Evolutionary conservation across 2,113 vertebrate genomes (phyloP).

Genomic region (Neolamprologus variostigma): DNA sequence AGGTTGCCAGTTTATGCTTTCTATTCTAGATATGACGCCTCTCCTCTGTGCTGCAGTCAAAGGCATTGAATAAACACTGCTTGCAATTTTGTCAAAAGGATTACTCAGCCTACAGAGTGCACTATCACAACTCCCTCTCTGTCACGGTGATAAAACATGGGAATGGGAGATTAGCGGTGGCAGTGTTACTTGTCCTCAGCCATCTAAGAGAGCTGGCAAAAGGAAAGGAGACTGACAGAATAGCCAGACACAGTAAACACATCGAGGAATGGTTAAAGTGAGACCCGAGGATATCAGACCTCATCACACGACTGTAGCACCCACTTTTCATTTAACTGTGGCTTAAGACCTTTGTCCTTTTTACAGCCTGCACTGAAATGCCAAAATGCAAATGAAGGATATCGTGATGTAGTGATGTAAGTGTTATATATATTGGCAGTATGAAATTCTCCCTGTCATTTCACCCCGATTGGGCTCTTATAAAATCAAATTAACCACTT

Average conservation of each 20-base stretch:
- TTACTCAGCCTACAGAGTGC: slow-evolving; percentile 40
- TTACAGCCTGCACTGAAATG: not conserved
- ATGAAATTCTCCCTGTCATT: not conserved
- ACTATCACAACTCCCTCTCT: slow-evolving; percentile 48
- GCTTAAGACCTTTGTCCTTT: not conserved
- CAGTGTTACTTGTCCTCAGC: slow-evolving; percentile 33
- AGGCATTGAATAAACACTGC: slow-evolving; percentile 52
- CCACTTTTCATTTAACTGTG: not conserved
- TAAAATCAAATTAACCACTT: not conserved
- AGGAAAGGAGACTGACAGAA: not conserved
- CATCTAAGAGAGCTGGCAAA: slow-evolving; percentile 23
- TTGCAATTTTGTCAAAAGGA: slow-evolving; percentile 56
- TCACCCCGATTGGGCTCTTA: not conserved
- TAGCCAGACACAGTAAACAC: not conserved
- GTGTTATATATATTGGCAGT: not conserved
- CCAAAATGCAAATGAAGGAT: not conserved
- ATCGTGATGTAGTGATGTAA: not conserved
- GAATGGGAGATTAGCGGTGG: slow-evolving; percentile 56
- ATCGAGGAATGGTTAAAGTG: not conserved
- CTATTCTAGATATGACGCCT: not conserved
- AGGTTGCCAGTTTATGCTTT: slow-evolving; percentile 9
- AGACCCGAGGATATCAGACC: not conserved
- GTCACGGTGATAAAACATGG: slow-evolving; percentile 60
- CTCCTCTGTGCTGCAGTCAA: not conserved
- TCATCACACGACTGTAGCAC: not conserved